Percentiles rank a stretch among this genome's conserved stretches.
Conservation (phyloP, 2,888 invertebrate species). For the Arctia plantaginis region DNA sequence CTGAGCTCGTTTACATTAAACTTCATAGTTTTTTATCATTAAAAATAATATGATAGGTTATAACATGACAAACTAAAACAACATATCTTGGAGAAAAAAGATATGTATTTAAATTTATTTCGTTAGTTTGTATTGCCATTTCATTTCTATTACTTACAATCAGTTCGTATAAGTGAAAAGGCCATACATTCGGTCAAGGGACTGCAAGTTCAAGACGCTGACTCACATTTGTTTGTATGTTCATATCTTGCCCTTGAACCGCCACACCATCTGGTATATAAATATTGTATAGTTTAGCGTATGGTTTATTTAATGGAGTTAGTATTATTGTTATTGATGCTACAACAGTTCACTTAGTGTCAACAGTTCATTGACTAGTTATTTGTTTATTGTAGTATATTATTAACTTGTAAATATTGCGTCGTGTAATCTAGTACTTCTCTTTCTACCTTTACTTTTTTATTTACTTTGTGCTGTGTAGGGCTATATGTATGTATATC, state of each 20-base stretch:
- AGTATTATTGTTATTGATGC: background rate
- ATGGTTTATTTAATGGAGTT: background rate
- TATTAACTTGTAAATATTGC: background rate
- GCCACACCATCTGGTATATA: slow-evolving; percentile 12
- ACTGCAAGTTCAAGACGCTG: slow-evolving; percentile 19
- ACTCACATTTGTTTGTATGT: slow-evolving; percentile 15
- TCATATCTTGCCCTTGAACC: slow-evolving; percentile 19
- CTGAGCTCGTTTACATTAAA: too few relatives aligned
- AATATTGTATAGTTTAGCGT: background rate
- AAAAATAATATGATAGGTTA: too few relatives aligned
- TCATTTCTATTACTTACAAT: background rate
- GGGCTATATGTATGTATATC: too few relatives aligned
- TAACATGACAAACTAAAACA: too few relatives aligned
- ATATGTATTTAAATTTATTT: too few relatives aligned
- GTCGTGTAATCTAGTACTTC: background rate
- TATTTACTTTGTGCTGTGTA: background rate
- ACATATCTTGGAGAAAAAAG: too few relatives aligned
- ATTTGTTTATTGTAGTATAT: background rate
- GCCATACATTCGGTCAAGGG: slow-evolving; percentile 14
- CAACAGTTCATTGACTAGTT: background rate
- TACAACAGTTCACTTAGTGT: background rate
- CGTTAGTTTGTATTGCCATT: too few relatives aligned
- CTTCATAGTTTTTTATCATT: too few relatives aligned
- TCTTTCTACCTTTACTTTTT: too few relatives aligned
- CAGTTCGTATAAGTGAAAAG: slow-evolving; percentile 5